Conservation (phyloP, 1,140 invertebrate genomes). For the Drosophila pallidifrons region DNA sequence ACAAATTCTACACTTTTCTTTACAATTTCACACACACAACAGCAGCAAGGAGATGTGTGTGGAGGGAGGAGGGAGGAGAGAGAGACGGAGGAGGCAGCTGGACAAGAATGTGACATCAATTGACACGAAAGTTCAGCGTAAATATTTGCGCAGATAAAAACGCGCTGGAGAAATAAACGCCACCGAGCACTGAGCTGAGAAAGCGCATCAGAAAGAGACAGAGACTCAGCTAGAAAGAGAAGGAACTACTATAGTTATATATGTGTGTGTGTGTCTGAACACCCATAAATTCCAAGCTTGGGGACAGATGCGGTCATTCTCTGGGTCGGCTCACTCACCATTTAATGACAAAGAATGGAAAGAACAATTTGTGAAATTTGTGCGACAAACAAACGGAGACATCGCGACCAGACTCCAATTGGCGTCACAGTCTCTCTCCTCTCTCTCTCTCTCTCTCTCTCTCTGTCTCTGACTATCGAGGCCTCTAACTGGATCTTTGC, state of each 20-base stretch:
- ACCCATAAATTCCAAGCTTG: slow-evolving; percentile 73
- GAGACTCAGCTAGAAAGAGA: slow-evolving; percentile 25
- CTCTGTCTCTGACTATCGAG: background rate
- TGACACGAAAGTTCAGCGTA: slow-evolving; percentile 81
- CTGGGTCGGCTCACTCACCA: slow-evolving; percentile 38
- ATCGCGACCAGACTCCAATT: slow-evolving; percentile 82
- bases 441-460: too few relatives aligned
- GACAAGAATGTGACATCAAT: slow-evolving; percentile 78
- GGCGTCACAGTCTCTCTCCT: slow-evolving; percentile 41
- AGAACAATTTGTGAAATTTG: slow-evolving; percentile 76
- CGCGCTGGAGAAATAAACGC: slow-evolving; percentile 45
- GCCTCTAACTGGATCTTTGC: background rate
- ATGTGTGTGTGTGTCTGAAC: slow-evolving; percentile 25
- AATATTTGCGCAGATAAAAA: slow-evolving; percentile 81
- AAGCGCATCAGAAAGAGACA: slow-evolving; percentile 3
- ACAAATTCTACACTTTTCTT: slow-evolving; percentile 79
- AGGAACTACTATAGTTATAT: background rate
- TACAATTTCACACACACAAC: slow-evolving; percentile 69
- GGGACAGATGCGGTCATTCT: slow-evolving; percentile 64
- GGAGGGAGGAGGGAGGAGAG: background rate
- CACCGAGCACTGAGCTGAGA: slow-evolving; percentile 25
- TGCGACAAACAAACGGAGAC: slow-evolving; percentile 81
- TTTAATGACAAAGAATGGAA: slow-evolving; percentile 82
- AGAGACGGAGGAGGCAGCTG: slow-evolving; percentile 1
- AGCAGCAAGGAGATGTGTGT: background rate